Evolutionary conservation across 2,888 invertebrate genomes (phyloP).

Genomic region (Leptinotarsa tumamoca): DNA sequence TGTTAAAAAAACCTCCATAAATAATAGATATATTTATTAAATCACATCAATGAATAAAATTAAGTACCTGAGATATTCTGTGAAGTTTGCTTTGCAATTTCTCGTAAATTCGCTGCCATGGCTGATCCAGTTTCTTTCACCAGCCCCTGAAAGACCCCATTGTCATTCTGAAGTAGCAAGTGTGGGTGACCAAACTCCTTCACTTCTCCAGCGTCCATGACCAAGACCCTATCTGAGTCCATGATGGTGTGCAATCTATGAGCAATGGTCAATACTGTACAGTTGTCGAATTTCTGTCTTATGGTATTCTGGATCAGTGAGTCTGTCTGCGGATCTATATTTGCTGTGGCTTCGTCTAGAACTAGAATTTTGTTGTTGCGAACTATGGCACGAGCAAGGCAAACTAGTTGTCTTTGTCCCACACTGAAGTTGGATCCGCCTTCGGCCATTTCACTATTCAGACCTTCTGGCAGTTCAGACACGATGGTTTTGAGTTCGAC

Average conservation of each 20-base stretch:
- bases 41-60: not conserved
- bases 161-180: conserved; percentile 68
- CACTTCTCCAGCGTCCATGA: conserved; percentile 81
- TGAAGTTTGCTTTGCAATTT: conserved; percentile 48
- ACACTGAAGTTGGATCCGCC: conserved; percentile 68
- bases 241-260: conserved; percentile 87
- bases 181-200: conserved; percentile 84
- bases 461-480: conserved; percentile 67
- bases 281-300: conserved; percentile 77
- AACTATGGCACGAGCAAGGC: conserved; percentile 74
- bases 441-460: conserved; percentile 80
- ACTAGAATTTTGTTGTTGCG: conserved; percentile 64
- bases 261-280: conserved; percentile 86
- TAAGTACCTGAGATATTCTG: not conserved
- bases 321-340: conserved; percentile 84
- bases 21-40: not conserved
- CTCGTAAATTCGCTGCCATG: conserved; percentile 52
- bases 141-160: conserved; percentile 62
- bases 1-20: not conserved
- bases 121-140: conserved; percentile 76
- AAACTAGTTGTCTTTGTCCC: conserved; percentile 75
- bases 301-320: conserved; percentile 82
- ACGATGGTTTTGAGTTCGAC: conserved; percentile 76
- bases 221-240: conserved; percentile 85
- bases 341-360: conserved; percentile 82